Evolutionary conservation across 2,888 invertebrate species (phyloP), one percentile per base, ranked within the genome.

Genomic region (Mesorhabditis belari): DNA sequence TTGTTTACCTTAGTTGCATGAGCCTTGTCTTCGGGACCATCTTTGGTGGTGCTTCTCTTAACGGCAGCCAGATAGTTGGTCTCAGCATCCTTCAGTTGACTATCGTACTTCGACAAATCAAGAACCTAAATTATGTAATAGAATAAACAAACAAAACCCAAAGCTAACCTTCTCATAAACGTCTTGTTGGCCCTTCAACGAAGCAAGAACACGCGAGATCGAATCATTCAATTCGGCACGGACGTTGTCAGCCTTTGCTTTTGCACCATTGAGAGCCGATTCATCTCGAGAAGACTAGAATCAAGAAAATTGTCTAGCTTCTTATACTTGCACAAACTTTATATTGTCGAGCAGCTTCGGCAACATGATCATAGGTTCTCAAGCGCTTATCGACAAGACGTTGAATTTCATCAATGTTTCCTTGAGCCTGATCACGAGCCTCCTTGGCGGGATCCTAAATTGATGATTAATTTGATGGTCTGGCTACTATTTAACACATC

Each of bases 91-190:
- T 81, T 74, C 23, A 75, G 62, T 17, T 57, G 53, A 57, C 74
- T 83, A 77, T 88, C 87, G 66, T 85, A 75, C 52, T 85, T 85
- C 74, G 87, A 86, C 59, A 88, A 81, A 66, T 87, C 87, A 49
- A 68, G 70, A 9, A 84, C 82, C 84, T 84, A 54, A 12, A 67
- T 27, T 25, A 12, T 9, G 12, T 35, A n/a, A 35, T n/a, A 35
- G n/a, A 1, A 17, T 35, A 17, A 35, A 35, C 12, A 1, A 35
- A 35, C 44, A 35, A 35, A 35, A 17, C 44, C 44, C n/a, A 35
- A 35, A 35, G 0, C n/a, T 35, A 17, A 35, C 44, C 44, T 35
- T 35, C 44, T 35, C 44, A n/a, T 35, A 35, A 35, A 35, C 12
- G 44, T 9, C 12, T 35, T 9, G 44, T n/a, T 35, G 44, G 0